Base-by-base conservation (phyloP, 1,140 invertebrate species). In the Pristionchus pacificus region DNA sequence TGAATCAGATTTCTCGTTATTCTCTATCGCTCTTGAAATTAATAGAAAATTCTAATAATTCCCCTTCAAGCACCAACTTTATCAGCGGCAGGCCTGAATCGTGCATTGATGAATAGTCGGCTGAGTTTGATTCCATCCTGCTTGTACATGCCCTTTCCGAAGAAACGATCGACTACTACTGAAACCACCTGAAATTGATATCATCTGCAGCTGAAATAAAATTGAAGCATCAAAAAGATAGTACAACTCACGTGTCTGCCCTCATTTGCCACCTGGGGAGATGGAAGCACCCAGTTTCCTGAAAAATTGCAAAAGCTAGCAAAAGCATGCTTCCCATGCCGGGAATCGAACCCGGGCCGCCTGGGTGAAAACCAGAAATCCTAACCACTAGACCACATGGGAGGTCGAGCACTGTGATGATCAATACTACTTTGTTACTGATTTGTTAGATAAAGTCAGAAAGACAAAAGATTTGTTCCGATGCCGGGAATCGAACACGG, bases 361-460 rank as follows among this genome's bases (percentile, higher is more conserved):
- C 89, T 89, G 89, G 89, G 89, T 90, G 89, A 90, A 88, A 90
- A 89, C 89, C 89, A 89, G 89, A 88, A 90, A 90, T 90, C 89
- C 89, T 90, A 90, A 88, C 89, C 89, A 69, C 59, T 69, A 69
- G 67, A 61, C 67, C 58, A 69, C 59, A 69, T 61, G 67, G 60
- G 60, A 69, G 38, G 38, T n/a, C n/a, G n/a, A n/a, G n/a, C n/a
- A n/a, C n/a, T n/a, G n/a, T n/a, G n/a, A n/a, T n/a, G n/a, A n/a
- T n/a, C n/a, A n/a, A n/a, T n/a, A n/a, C n/a, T n/a, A n/a, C n/a
- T n/a, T n/a, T n/a, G n/a, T n/a, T n/a, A n/a, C n/a, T n/a, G n/a
- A n/a, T n/a, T n/a, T n/a, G n/a, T n/a, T n/a, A n/a, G n/a, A n/a
- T n/a, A n/a, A n/a, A n/a, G n/a, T n/a, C n/a, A n/a, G n/a, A n/a